Percentiles rank a stretch among this genome's conserved stretches.
phyloP scores from a whole-genome alignment of 2,888 invertebrate genomes.

The Stegana nigrithorax region DNA sequence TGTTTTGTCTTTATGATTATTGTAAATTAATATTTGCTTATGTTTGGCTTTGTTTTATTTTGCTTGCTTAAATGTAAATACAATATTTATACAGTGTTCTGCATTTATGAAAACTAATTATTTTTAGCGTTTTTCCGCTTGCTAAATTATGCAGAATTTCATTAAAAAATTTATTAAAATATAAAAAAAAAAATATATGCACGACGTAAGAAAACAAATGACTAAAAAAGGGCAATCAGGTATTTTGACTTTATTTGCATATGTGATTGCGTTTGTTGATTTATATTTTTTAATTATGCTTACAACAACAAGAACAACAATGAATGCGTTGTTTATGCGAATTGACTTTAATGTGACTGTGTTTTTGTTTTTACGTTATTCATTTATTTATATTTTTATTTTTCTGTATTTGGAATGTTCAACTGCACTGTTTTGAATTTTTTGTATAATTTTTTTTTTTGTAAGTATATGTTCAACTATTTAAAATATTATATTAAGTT shows the following conservation, averaged over 20 bases:
- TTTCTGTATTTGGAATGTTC: not conserved
- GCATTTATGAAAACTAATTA: not conserved
- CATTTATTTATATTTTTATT: not conserved
- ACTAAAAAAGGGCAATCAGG: no score
- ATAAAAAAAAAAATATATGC: no score
- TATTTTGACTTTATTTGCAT: no score
- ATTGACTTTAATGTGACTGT: no score
- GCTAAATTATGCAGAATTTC: slow-evolving; percentile 6
- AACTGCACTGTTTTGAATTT: not conserved
- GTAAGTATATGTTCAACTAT: slow-evolving; percentile 13
- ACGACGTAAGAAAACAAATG: no score
- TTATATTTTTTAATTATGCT: not conserved
- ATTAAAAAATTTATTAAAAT: slow-evolving; percentile 6
- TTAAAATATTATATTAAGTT: slow-evolving; percentile 24
- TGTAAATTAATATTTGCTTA: no score
- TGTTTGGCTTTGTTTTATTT: no score
- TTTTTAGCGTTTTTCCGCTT: not conserved
- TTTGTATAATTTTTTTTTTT: slow-evolving; percentile 32
- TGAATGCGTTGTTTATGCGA: no score
- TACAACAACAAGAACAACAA: no score
- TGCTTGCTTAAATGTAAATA: no score
- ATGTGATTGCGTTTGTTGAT: not conserved
- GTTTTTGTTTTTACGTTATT: no score
- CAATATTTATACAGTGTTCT: not conserved
- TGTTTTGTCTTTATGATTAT: not conserved